A percentile compares a stretch with the other conserved stretches of the same genome.
These are phyloP conservation scores for Drosophila sp. DNA, from an alignment of 1,140 invertebrate species.

Conservation along the genomic window DNA sequence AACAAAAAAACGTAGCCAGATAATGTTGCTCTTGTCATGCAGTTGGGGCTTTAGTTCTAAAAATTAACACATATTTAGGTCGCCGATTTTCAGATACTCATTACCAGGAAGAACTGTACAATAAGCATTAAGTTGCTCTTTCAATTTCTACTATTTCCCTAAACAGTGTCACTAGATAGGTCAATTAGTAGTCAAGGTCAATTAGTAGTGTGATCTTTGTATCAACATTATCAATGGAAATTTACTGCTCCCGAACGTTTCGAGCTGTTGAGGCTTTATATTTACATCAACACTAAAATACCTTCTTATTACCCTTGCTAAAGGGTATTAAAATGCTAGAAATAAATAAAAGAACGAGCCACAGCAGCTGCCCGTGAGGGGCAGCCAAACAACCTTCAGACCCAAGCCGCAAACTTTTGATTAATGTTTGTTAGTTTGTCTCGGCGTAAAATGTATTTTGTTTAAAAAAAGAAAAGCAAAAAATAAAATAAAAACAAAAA, in stretches of 20 bases:
- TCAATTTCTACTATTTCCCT: too few relatives aligned
- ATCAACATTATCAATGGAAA: too few relatives aligned
- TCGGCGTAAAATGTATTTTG: slow-evolving; percentile 72
- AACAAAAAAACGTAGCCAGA: slow-evolving; percentile 24
- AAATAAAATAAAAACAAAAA: slow-evolving; percentile 4
- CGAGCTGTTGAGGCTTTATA: too few relatives aligned
- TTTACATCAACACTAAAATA: too few relatives aligned
- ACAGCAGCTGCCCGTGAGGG: slow-evolving; percentile 16
- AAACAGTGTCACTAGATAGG: too few relatives aligned
- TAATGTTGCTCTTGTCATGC: slow-evolving; percentile 51
- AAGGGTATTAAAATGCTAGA: background rate
- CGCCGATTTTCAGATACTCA: background rate
- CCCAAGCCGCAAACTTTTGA: slow-evolving; percentile 69
- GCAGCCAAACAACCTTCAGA: slow-evolving; percentile 51
- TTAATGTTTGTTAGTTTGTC: slow-evolving; percentile 77
- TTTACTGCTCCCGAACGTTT: too few relatives aligned
- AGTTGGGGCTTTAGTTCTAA: slow-evolving; percentile 36
- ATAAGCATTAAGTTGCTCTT: background rate
- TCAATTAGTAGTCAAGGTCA: too few relatives aligned
- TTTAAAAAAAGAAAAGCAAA: slow-evolving; percentile 59
- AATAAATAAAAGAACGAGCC: slow-evolving; percentile 4
- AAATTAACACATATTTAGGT: background rate
- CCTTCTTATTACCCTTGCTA: background rate
- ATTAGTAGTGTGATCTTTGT: too few relatives aligned
- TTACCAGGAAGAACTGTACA: too few relatives aligned